A percentile compares a stretch with the other conserved stretches of the same genome.
These are phyloP conservation scores for Caerostris extrusa DNA, from an alignment of 1,140 invertebrate species.

Conservation along the genomic window DNA sequence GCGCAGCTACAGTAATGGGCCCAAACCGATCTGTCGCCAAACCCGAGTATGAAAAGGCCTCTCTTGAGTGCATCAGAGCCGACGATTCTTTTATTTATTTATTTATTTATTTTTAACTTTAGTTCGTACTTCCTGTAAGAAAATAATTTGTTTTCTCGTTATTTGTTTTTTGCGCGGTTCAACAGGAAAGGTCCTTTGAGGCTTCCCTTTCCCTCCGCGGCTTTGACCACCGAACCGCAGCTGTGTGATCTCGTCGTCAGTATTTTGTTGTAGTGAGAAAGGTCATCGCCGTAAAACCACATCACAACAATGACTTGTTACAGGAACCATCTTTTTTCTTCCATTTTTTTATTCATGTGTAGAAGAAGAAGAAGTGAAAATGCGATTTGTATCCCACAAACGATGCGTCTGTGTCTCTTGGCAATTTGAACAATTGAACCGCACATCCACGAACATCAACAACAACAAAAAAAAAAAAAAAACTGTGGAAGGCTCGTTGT, in stretches of 20 bases:
- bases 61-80: background rate
- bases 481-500: constrained; percentile 2
- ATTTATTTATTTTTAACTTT: constrained; percentile 39
- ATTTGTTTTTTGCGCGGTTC: background rate
- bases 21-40: constrained; percentile 67
- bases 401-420: background rate
- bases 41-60: constrained; percentile 70
- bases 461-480: background rate
- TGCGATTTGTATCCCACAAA: background rate
- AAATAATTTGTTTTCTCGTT: constrained; percentile 62
- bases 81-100: background rate
- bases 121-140: constrained; percentile 51
- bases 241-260: background rate
- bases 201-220: background rate
- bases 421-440: background rate
- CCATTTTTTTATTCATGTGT: background rate
- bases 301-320: background rate
- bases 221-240: constrained; percentile 9
- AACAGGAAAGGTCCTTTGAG: constrained; percentile 6
- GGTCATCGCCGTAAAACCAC: constrained; percentile 39
- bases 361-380: background rate
- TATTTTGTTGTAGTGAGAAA: constrained; percentile 8
- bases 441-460: background rate
- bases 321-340: background rate
- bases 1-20: constrained; percentile 59